Evolutionary conservation across 2,888 invertebrate species (phyloP).

Genomic region (Amphipyra berbera): DNA sequence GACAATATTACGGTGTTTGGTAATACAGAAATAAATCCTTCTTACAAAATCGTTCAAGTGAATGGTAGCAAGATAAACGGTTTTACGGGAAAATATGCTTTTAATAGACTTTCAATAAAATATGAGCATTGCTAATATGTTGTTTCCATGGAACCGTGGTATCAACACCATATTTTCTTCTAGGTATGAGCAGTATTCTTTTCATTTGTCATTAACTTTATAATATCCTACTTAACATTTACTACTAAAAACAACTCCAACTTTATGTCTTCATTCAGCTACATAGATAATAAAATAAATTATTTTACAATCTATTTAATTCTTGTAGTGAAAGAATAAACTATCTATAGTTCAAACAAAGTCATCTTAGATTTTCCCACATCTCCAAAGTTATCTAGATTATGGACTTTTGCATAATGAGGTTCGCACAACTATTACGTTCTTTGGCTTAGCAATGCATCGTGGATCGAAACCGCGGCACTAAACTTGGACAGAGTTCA

Average conservation of each 20-base stretch:
- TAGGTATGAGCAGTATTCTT: neutral
- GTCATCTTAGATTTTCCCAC: neutral
- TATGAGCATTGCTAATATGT: neutral
- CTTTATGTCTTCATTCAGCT: no score
- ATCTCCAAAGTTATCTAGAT: conserved; percentile 8
- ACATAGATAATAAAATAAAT: no score
- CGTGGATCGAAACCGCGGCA: conserved; percentile 48
- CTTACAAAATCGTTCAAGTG: neutral
- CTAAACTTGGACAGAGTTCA: conserved; percentile 54
- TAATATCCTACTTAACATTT: no score
- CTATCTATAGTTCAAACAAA: neutral
- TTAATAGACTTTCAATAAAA: neutral
- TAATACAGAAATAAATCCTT: neutral
- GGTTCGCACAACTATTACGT: conserved; percentile 33
- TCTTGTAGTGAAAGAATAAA: neutral
- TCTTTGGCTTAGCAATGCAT: conserved; percentile 53
- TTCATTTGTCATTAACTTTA: neutral
- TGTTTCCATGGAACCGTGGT: neutral
- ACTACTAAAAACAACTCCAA: no score
- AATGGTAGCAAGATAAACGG: neutral
- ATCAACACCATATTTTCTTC: neutral
- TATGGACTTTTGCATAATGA: conserved; percentile 33
- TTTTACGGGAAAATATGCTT: neutral
- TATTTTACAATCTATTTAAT: neutral
- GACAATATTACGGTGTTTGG: neutral